Percentiles rank a stretch among this genome's conserved stretches.
Evolutionary conservation across 2,797 vertebrate species (phyloP).

Genomic region (Triplophysa yarkandensis): DNA sequence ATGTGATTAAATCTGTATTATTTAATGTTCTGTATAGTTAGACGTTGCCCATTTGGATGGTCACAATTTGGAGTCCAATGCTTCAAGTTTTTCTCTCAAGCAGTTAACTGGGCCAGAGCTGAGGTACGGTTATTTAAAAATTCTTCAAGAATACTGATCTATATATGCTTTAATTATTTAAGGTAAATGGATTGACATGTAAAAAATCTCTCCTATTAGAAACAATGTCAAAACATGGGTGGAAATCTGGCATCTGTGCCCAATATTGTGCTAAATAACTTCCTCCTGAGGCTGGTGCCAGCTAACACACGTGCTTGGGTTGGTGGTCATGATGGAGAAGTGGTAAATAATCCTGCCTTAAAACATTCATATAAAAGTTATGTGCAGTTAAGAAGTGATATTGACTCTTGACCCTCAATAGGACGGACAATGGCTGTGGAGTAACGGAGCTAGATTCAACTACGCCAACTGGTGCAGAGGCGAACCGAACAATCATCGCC

Average conservation of each 20-base stretch:
- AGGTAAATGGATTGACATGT: neutral
- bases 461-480: too few relatives aligned
- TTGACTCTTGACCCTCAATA: too few relatives aligned
- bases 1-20: too few relatives aligned
- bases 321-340: neutral
- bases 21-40: neutral
- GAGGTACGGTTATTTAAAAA: too few relatives aligned
- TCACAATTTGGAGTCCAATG: neutral
- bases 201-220: neutral
- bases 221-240: neutral
- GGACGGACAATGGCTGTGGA: too few relatives aligned
- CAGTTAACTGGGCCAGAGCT: neutral
- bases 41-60: neutral
- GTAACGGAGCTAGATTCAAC: too few relatives aligned
- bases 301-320: neutral
- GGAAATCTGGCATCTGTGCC: neutral
- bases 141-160: too few relatives aligned
- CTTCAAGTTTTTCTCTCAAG: neutral
- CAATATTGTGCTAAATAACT: neutral
- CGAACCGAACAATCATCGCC: too few relatives aligned
- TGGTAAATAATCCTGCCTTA: neutral
- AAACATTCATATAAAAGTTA: neutral
- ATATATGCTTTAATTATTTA: neutral
- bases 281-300: neutral
- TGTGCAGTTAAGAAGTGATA: too few relatives aligned